Conservation (phyloP, 2,797 vertebrate species). For the Alectoris magna region DNA sequence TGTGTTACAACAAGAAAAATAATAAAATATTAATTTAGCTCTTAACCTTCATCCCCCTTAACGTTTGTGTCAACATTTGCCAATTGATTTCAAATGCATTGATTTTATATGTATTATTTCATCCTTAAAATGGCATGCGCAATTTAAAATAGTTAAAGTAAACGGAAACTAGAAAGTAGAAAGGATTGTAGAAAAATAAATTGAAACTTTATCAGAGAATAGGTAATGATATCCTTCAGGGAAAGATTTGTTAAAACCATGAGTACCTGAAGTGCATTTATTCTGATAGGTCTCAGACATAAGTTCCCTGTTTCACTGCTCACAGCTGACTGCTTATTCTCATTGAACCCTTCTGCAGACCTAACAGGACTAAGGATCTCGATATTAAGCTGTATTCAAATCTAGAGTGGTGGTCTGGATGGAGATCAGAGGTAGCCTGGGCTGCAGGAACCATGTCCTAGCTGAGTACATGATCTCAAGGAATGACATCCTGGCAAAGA, state of each 20-base stretch:
- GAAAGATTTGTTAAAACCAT: background rate
- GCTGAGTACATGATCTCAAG: too few species aligned
- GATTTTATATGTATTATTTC: constrained; percentile 31
- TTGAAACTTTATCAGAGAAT: background rate
- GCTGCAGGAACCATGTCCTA: too few species aligned
- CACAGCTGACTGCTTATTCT: background rate
- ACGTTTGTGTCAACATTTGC: constrained; percentile 24
- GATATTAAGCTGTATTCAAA: background rate
- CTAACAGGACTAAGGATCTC: background rate
- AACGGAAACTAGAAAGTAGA: background rate
- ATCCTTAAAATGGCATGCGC: background rate
- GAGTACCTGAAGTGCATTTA: background rate
- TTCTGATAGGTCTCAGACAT: background rate
- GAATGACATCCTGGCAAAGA: too few species aligned
- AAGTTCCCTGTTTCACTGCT: background rate
- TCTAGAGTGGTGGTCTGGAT: too few species aligned
- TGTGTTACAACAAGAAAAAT: background rate
- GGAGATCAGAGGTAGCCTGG: too few species aligned
- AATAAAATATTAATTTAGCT: constrained; percentile 22
- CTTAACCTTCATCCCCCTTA: background rate
- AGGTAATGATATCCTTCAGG: background rate
- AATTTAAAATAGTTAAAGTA: constrained; percentile 20
- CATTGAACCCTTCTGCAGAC: background rate
- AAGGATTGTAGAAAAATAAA: background rate
- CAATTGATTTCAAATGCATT: constrained; percentile 37